Percentiles rank a stretch among this genome's conserved stretches.
These are phyloP conservation scores for Syrphus vitripennis DNA, from an alignment of 2,888 invertebrate species.

Conservation along the genomic window DNA sequence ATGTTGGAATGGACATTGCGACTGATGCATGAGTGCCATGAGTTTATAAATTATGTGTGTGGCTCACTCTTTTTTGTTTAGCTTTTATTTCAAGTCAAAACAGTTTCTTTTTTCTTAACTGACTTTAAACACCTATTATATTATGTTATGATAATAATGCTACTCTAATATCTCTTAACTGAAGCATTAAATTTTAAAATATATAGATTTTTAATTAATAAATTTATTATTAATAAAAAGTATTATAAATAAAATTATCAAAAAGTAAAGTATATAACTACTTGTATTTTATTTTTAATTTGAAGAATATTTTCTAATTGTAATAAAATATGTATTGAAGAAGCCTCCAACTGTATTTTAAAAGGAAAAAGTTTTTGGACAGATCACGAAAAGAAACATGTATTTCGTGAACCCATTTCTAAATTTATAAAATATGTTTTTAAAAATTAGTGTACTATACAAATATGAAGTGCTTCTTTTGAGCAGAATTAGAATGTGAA, in stretches of 20 bases:
- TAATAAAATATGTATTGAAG: too few species aligned
- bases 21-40: slow-evolving; percentile 67
- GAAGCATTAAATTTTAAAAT: not conserved
- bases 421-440: too few species aligned
- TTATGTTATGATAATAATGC: not conserved
- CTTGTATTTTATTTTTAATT: too few species aligned
- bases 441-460: too few species aligned
- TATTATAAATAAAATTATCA: not conserved
- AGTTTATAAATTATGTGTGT: slow-evolving; percentile 43
- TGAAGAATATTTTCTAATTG: too few species aligned
- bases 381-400: too few species aligned
- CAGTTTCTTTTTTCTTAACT: not conserved
- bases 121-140: not conserved
- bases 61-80: slow-evolving; percentile 17
- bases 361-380: too few species aligned
- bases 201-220: not conserved
- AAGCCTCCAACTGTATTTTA: too few species aligned
- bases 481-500: too few species aligned
- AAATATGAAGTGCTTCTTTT: too few species aligned
- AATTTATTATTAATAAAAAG: not conserved
- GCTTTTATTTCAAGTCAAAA: not conserved
- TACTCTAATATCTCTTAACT: not conserved
- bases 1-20: slow-evolving; percentile 39
- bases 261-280: too few species aligned
- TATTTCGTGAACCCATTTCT: too few species aligned